phyloP scores from a whole-genome alignment of 2,797 vertebrate species.

The Propithecus perrieri region DNA sequence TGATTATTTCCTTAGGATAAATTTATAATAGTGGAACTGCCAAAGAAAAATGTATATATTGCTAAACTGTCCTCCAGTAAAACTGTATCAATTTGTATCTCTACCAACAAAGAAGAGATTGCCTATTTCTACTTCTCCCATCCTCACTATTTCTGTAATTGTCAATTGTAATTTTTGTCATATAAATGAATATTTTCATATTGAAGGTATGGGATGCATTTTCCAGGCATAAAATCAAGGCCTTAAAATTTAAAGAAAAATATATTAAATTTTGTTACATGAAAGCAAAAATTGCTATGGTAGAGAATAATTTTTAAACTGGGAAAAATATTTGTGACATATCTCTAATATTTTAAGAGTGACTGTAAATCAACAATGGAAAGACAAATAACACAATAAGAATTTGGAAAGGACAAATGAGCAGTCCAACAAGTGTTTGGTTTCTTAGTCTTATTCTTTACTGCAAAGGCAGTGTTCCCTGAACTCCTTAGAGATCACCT shows the following conservation, averaged over 20 bases:
- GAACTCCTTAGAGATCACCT: not conserved
- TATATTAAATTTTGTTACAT: not conserved
- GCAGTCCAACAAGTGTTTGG: not conserved
- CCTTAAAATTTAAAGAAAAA: slow-evolving; percentile 26
- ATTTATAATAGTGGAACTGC: not conserved
- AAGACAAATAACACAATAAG: slow-evolving; percentile 42
- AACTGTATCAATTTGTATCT: not conserved
- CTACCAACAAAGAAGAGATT: not conserved
- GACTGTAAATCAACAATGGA: slow-evolving; percentile 42
- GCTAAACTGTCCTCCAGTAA: not conserved
- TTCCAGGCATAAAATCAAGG: slow-evolving; percentile 1
- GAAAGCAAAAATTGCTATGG: slow-evolving; percentile 27
- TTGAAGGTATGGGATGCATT: not conserved
- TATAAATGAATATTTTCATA: slow-evolving; percentile 1
- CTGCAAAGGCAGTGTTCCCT: not conserved
- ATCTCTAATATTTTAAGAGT: slow-evolving; percentile 26
- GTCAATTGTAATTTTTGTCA: not conserved
- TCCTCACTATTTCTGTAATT: slow-evolving; percentile 24
- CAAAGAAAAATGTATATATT: slow-evolving; percentile 25
- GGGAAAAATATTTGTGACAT: slow-evolving; percentile 21
- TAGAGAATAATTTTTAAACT: not conserved
- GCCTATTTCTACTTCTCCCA: slow-evolving; percentile 26
- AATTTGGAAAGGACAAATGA: not conserved
- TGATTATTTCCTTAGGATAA: slow-evolving; percentile 20
- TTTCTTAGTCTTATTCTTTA: not conserved